Evolutionary conservation across 2,888 invertebrate species (phyloP).

Genomic region (Embidobia sp.): DNA sequence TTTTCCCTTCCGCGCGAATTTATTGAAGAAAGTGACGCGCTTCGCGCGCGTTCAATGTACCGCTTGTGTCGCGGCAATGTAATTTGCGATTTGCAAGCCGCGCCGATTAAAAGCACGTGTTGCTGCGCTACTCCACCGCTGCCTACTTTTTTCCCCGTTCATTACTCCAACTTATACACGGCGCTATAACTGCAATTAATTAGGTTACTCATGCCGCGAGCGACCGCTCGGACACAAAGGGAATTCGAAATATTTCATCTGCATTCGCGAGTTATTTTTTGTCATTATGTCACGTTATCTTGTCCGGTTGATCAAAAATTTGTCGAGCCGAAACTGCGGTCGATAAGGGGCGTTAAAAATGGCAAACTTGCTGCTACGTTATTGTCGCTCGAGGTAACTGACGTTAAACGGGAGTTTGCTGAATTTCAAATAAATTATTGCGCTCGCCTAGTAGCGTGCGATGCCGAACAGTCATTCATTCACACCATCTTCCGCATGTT

Average conservation of each 20-base stretch:
- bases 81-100: constrained; percentile 26
- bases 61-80: constrained; percentile 31
- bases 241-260: constrained; percentile 13
- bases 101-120: constrained; percentile 23
- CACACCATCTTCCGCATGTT: constrained; percentile 54
- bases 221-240: neutral
- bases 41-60: constrained; percentile 19
- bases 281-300: neutral
- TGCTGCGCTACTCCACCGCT: neutral
- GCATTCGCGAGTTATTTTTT: neutral
- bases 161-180: neutral
- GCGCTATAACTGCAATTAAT: constrained; percentile 13
- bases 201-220: neutral
- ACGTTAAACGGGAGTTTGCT: constrained; percentile 21
- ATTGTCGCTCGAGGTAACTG: constrained; percentile 2
- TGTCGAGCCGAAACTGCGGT: no score
- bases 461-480: constrained; percentile 53
- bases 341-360: neutral
- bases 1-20: constrained; percentile 15
- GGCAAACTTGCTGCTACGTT: neutral
- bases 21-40: constrained; percentile 30
- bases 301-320: no score
- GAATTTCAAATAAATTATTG: constrained; percentile 30
- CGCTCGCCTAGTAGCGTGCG: constrained; percentile 1
- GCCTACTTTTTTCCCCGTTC: no score